phyloP scores from a whole-genome alignment of 2,888 invertebrate species.

The Chirona hameri region DNA sequence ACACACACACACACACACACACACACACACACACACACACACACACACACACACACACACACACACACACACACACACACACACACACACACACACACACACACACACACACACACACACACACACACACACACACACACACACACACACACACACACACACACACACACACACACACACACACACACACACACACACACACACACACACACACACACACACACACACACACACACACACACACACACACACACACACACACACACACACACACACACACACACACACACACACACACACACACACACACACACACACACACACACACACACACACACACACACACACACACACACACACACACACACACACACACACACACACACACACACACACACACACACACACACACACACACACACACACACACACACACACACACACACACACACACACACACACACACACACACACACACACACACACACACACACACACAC shows the following conservation, averaged over 20 bases:
- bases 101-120: background rate
- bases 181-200: background rate
- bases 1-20: too few species aligned
- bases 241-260: slow-evolving; percentile 25
- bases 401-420: too few species aligned
- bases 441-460: background rate
- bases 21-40: too few species aligned
- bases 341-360: background rate
- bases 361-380: background rate
- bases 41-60: background rate
- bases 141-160: slow-evolving; percentile 1
- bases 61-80: background rate
- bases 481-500: background rate
- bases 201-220: background rate
- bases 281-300: too few species aligned
- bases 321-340: background rate
- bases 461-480: too few species aligned
- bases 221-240: background rate
- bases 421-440: background rate
- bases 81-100: too few species aligned
- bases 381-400: too few species aligned
- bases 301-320: too few species aligned
- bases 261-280: background rate
- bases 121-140: background rate
- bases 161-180: slow-evolving; percentile 1